Evolutionary conservation across 1,140 invertebrate species (phyloP).

Genomic region (Sesamia nonagrioides): DNA sequence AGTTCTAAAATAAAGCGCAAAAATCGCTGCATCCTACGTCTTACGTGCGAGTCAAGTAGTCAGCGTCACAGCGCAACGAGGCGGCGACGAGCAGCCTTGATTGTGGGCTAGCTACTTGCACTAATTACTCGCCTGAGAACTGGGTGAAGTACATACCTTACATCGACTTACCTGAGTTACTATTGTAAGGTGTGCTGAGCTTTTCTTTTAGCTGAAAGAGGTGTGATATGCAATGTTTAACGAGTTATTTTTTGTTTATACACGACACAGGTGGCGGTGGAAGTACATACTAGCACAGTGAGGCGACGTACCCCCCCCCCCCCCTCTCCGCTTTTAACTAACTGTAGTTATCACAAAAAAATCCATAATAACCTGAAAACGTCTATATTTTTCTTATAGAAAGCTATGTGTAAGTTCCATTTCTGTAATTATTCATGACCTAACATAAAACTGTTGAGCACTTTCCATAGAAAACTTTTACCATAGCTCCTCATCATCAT

Average conservation of each 20-base stretch:
- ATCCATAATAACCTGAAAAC: conserved; percentile 32
- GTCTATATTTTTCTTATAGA: conserved; percentile 32
- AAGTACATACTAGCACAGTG: too few species aligned
- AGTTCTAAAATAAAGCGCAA: neutral
- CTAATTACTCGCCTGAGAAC: conserved; percentile 34
- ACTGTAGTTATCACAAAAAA: too few species aligned
- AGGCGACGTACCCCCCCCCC: too few species aligned
- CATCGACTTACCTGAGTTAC: neutral
- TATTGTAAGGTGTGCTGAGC: neutral
- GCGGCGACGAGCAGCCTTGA: conserved; percentile 61
- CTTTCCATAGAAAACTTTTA: conserved; percentile 14
- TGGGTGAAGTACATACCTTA: conserved; percentile 30
- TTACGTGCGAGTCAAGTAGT: conserved; percentile 24
- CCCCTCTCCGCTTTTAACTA: too few species aligned
- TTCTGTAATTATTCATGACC: conserved; percentile 44
- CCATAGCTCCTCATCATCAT: neutral
- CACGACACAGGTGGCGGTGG: too few species aligned
- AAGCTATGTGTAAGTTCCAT: neutral
- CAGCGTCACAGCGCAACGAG: conserved; percentile 58
- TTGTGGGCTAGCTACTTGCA: conserved; percentile 56
- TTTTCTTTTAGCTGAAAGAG: neutral
- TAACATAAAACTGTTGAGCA: conserved; percentile 33
- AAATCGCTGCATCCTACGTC: neutral
- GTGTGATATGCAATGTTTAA: neutral
- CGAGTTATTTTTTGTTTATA: too few species aligned